Percentiles rank a stretch among this genome's conserved stretches.
These are phyloP conservation scores for Ariopsis seemanni DNA, from an alignment of 2,113 vertebrate genomes.

Conservation along the genomic window DNA sequence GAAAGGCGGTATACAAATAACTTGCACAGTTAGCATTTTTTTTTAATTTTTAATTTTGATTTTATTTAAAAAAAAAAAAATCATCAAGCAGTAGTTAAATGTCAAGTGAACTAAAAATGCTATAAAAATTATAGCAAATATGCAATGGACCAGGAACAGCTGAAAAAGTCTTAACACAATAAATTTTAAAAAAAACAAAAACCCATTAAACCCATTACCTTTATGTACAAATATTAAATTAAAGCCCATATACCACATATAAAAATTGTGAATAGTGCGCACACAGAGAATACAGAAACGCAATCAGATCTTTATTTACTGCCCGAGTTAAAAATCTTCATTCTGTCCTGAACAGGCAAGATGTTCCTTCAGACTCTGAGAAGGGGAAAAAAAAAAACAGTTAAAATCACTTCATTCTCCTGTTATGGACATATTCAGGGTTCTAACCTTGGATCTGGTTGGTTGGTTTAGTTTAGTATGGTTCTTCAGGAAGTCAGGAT, in stretches of 20 bases:
- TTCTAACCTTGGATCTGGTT: slow-evolving; percentile 77
- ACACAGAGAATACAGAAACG: neutral
- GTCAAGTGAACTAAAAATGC: neutral
- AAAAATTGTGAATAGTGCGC: slow-evolving; percentile 12
- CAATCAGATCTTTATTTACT: slow-evolving; percentile 26
- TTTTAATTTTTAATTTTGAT: neutral
- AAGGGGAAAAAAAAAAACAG: neutral
- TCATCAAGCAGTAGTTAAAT: neutral
- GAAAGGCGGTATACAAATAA: neutral
- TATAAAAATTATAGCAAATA: neutral
- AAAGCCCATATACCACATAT: slow-evolving; percentile 21
- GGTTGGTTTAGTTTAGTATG: slow-evolving; percentile 70
- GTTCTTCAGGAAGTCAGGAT: slow-evolving; percentile 82
- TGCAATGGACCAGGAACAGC: neutral
- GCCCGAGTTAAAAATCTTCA: slow-evolving; percentile 84
- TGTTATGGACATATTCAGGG: neutral
- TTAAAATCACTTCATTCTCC: neutral
- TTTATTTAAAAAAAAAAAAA: slow-evolving; percentile 26
- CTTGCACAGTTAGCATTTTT: neutral
- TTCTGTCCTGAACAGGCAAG: slow-evolving; percentile 85
- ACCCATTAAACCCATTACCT: neutral
- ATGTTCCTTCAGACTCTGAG: slow-evolving; percentile 89
- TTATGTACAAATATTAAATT: slow-evolving; percentile 4
- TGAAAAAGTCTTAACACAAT: neutral
- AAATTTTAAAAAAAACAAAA: neutral